phyloP scores from a whole-genome alignment of 2,113 vertebrate genomes.

The Cyphomyrus plagiostoma region DNA sequence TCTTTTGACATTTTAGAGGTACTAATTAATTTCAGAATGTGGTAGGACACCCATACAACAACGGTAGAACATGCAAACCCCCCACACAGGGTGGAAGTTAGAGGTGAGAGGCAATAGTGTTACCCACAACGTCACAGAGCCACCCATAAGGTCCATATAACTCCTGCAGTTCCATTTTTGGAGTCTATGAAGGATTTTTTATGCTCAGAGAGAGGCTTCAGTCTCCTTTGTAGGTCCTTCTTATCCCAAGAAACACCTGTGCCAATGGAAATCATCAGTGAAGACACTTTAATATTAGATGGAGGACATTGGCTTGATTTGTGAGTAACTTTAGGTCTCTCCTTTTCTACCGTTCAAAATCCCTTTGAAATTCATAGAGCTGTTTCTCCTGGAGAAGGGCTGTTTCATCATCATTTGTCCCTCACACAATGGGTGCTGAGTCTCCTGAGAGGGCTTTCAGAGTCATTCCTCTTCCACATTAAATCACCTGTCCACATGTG shows the following conservation, averaged over 20 bases:
- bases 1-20: background rate
- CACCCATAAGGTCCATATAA: background rate
- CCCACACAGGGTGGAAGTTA: background rate
- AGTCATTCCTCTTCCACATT: background rate
- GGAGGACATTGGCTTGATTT: background rate
- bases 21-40: background rate
- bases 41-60: background rate
- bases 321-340: background rate
- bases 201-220: too few species aligned
- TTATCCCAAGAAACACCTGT: conserved; percentile 9
- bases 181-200: background rate
- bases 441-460: background rate
- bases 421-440: background rate
- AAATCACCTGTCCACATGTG: conserved; percentile 15
- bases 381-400: background rate
- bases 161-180: background rate
- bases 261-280: background rate
- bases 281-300: background rate
- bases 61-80: background rate
- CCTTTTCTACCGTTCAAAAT: background rate
- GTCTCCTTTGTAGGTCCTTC: background rate
- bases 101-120: background rate
- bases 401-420: background rate
- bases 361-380: conserved; percentile 14
- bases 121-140: background rate